A percentile compares a stretch with the other conserved stretches of the same genome.
These are phyloP conservation scores for Thaleichthys pacificus DNA, from an alignment of 2,797 vertebrate species.

Conservation along the genomic window DNA sequence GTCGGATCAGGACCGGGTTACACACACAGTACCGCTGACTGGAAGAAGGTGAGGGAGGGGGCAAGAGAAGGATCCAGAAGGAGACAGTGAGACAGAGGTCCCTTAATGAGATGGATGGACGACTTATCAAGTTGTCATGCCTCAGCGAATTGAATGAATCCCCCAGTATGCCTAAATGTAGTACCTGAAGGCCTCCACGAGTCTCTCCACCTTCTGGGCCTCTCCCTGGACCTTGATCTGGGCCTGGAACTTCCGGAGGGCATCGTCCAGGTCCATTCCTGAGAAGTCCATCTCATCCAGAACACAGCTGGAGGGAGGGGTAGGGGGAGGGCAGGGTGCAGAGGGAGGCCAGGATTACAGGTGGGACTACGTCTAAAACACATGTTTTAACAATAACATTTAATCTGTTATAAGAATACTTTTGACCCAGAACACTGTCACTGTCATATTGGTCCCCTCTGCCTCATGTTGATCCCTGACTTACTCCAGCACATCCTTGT, in stretches of 20 bases:
- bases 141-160: not conserved
- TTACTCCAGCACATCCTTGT: conserved; percentile 93
- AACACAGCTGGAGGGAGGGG: conserved; percentile 77
- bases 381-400: not conserved
- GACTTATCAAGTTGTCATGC: no score
- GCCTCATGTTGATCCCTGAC: conserved; percentile 31
- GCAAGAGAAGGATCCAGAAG: not conserved
- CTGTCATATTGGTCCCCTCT: no score
- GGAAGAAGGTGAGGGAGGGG: conserved; percentile 26
- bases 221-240: conserved; percentile 95
- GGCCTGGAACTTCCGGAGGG: conserved; percentile 92
- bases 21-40: conserved; percentile 96
- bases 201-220: conserved; percentile 92
- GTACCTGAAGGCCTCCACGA: conserved; percentile 95
- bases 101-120: not conserved
- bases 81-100: not conserved
- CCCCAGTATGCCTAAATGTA: not conserved
- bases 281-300: conserved; percentile 98
- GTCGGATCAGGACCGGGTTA: conserved; percentile 91
- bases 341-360: not conserved
- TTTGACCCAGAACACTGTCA: not conserved
- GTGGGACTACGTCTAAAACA: not conserved
- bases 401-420: not conserved
- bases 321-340: no score
- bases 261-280: conserved; percentile 93